These are phyloP conservation scores for Parnassius smintheus DNA, from an alignment of 2,888 invertebrate genomes.

Conservation along the genomic window DNA sequence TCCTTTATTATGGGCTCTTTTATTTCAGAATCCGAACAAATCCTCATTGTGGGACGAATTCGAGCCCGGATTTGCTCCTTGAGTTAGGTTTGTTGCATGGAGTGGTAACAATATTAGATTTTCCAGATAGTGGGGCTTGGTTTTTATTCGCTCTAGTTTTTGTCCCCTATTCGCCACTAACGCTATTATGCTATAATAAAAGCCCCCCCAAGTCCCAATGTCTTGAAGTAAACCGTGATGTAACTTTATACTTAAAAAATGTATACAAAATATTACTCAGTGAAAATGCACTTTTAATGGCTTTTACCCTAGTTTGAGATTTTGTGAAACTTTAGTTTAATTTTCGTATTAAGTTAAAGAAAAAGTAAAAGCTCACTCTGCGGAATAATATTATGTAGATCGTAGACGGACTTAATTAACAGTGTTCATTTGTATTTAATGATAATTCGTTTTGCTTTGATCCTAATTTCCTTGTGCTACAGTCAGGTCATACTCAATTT, in stretches of 20 bases:
- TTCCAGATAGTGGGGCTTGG: neutral
- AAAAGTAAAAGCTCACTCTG: too few relatives aligned
- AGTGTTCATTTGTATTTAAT: too few relatives aligned
- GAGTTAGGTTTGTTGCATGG: constrained; percentile 76
- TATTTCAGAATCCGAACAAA: constrained; percentile 56
- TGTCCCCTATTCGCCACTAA: neutral
- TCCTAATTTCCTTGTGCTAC: neutral
- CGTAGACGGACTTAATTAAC: too few relatives aligned
- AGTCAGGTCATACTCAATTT: constrained; percentile 23
- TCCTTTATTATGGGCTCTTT: constrained; percentile 10
- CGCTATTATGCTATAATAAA: neutral
- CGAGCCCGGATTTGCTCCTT: constrained; percentile 67
- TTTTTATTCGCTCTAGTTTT: neutral
- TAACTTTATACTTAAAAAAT: too few relatives aligned
- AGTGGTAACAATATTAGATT: constrained; percentile 9
- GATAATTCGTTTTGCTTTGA: too few relatives aligned
- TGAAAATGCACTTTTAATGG: too few relatives aligned
- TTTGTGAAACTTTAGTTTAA: too few relatives aligned
- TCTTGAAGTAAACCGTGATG: too few relatives aligned
- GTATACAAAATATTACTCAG: too few relatives aligned
- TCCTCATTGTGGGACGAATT: constrained; percentile 48
- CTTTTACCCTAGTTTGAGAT: too few relatives aligned
- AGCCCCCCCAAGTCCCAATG: neutral
- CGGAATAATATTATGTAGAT: too few relatives aligned
- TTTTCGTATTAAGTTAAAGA: too few relatives aligned